phyloP scores from a whole-genome alignment of 2,888 invertebrate genomes.

The Cephus pygmeus region DNA sequence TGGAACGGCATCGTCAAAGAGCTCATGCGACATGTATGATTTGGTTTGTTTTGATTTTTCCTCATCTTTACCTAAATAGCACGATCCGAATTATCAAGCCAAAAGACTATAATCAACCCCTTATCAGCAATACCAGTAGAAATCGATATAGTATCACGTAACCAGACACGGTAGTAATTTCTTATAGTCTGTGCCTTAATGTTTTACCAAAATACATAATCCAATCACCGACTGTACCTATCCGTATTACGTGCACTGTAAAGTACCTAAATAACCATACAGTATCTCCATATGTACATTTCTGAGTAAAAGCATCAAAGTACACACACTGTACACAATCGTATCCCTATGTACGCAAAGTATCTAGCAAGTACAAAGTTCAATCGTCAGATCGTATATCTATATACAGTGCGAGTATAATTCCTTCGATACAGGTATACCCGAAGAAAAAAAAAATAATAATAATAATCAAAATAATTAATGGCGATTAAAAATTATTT shows the following conservation, averaged over 20 bases:
- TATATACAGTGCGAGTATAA: not conserved
- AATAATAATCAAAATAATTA: not conserved
- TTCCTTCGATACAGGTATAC: not conserved
- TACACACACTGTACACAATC: not conserved
- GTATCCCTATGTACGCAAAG: not conserved
- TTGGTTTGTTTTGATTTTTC: slow-evolving; percentile 56
- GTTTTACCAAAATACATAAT: not conserved
- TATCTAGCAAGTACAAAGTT: not conserved
- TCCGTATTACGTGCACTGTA: not conserved
- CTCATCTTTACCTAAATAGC: not conserved
- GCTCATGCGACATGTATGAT: slow-evolving; percentile 77
- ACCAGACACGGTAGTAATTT: not conserved
- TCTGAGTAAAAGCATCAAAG: not conserved
- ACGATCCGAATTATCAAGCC: not conserved
- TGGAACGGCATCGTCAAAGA: slow-evolving; percentile 80
- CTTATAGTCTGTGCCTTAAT: not conserved
- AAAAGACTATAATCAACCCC: not conserved
- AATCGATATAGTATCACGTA: not conserved
- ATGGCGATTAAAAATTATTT: not conserved
- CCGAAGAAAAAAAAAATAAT: too few species aligned
- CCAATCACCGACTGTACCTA: not conserved
- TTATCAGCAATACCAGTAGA: not conserved
- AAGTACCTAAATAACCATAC: not conserved
- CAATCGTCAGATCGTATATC: not conserved
- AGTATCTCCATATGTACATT: not conserved